phyloP scores from a whole-genome alignment of 2,888 invertebrate genomes.

The Drosophila anomalata region DNA sequence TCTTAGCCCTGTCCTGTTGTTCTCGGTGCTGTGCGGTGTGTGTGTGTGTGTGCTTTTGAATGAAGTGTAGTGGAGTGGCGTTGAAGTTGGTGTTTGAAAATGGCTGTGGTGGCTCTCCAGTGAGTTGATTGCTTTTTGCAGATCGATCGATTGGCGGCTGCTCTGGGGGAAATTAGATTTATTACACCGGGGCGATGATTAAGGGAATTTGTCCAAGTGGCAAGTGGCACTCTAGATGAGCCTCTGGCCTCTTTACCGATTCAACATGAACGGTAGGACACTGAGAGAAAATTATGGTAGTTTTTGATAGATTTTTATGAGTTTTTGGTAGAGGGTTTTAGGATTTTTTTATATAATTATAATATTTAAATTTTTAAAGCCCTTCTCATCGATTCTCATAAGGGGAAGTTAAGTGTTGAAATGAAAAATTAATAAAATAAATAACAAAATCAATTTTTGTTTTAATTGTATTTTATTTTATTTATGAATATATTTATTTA shows the following conservation, averaged over 20 bases:
- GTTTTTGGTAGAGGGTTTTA: no score
- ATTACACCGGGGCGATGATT: conserved; percentile 62
- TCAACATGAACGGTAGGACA: conserved; percentile 5
- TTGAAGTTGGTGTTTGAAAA: not conserved
- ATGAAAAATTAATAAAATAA: no score
- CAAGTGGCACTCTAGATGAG: conserved; percentile 41
- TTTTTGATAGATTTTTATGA: no score
- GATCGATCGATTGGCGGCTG: conserved; percentile 28
- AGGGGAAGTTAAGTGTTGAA: no score
- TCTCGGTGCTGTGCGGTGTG: not conserved
- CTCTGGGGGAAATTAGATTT: conserved; percentile 66
- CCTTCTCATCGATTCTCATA: no score
- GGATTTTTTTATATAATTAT: no score
- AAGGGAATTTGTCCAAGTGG: conserved; percentile 52
- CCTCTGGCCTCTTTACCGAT: conserved; percentile 13
- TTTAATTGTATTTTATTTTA: no score
- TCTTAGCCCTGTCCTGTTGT: not conserved
- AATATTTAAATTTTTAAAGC: no score
- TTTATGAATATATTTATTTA: no score
- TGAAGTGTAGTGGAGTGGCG: not conserved
- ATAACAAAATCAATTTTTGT: no score
- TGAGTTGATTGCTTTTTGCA: conserved; percentile 13
- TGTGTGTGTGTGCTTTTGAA: not conserved
- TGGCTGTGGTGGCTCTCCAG: conserved; percentile 17
- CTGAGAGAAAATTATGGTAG: not conserved